These are phyloP conservation scores for Pluvialis apricaria DNA, from an alignment of 2,113 vertebrate species.

Conservation along the genomic window DNA sequence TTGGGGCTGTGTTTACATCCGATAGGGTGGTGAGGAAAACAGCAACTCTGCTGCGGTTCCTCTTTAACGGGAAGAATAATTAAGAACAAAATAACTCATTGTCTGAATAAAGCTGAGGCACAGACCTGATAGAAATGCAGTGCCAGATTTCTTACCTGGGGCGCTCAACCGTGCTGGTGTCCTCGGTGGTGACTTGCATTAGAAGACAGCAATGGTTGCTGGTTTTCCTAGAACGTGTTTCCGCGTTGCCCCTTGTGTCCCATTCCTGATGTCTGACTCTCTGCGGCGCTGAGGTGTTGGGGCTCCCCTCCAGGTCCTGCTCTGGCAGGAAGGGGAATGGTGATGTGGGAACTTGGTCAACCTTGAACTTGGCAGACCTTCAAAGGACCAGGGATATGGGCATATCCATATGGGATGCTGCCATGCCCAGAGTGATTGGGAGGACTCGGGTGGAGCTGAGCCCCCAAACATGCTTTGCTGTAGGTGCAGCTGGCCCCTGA, in stretches of 20 bases:
- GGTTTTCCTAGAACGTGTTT: neutral
- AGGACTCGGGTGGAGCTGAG: neutral
- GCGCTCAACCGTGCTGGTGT: neutral
- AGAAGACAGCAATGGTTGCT: neutral
- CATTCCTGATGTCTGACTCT: neutral
- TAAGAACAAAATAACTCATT: neutral
- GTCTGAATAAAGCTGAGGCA: neutral
- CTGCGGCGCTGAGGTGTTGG: neutral
- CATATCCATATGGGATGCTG: neutral
- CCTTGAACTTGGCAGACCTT: neutral
- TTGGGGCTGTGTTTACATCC: neutral
- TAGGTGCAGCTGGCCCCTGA: neutral
- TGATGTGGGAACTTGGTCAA: neutral
- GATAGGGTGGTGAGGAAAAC: neutral
- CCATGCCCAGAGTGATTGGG: no score
- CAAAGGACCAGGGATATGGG: neutral
- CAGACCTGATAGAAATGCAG: neutral
- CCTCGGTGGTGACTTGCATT: neutral
- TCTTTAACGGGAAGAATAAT: neutral
- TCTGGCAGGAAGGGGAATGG: neutral
- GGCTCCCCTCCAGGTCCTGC: neutral
- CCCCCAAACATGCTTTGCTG: neutral
- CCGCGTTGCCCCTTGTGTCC: neutral
- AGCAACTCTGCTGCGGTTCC: conserved; percentile 15
- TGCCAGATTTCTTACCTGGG: neutral